Percentiles rank a stretch among this genome's conserved stretches.
phyloP scores from a whole-genome alignment of 2,888 invertebrate genomes.

The Aphidius colemani region DNA sequence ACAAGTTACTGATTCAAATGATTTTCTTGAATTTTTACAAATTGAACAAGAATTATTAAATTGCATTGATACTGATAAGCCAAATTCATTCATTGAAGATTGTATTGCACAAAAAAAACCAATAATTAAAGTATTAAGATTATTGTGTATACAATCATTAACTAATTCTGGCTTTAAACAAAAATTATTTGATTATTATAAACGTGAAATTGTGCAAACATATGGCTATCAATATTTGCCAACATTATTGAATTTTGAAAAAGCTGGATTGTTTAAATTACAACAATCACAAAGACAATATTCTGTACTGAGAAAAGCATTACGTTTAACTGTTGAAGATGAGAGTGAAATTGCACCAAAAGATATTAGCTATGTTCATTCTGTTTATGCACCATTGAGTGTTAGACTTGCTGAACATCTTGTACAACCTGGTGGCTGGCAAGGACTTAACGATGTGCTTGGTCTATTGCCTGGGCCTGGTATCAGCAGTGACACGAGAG shows the following conservation, averaged over 20 bases:
- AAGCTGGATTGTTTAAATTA: constrained; percentile 77
- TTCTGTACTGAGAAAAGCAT: constrained; percentile 76
- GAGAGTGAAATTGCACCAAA: constrained; percentile 80
- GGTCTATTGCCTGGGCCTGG: constrained; percentile 80
- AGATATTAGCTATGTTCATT: constrained; percentile 90
- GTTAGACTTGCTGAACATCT: constrained; percentile 84
- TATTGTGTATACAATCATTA: constrained; percentile 91
- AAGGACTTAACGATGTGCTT: constrained; percentile 82
- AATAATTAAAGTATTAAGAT: constrained; percentile 79
- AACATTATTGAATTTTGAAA: constrained; percentile 84
- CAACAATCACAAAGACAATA: constrained; percentile 78
- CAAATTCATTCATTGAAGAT: constrained; percentile 88
- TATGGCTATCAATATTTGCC: constrained; percentile 86
- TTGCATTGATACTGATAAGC: constrained; percentile 89
- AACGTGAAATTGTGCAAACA: constrained; percentile 76
- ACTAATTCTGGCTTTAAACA: constrained; percentile 92
- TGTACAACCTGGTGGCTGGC: constrained; percentile 76
- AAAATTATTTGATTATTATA: constrained; percentile 77
- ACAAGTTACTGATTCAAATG: constrained; percentile 76
- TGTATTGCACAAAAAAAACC: constrained; percentile 85
- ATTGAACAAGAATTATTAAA: constrained; percentile 92
- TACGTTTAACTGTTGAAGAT: constrained; percentile 87
- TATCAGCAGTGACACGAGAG: constrained; percentile 54
- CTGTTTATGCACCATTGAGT: constrained; percentile 91
- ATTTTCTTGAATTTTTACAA: constrained; percentile 78